A percentile compares a stretch with the other conserved stretches of the same genome.
Conservation (phyloP, 1,140 invertebrate species). For the Temnothorax curvispinosus region DNA sequence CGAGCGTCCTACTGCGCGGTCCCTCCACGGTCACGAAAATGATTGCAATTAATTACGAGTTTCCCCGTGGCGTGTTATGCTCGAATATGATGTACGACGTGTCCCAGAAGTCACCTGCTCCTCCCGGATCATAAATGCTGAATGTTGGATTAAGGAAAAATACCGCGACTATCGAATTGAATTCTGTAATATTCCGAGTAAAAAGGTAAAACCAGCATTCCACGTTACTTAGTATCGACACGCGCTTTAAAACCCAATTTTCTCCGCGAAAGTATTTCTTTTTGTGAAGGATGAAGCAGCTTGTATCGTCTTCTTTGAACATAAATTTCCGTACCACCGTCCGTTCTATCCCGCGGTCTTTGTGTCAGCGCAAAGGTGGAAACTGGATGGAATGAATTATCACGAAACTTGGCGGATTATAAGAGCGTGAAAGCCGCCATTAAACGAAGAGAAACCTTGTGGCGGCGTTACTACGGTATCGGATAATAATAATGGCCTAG, state of each 20-base stretch:
- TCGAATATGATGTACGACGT: constrained; percentile 37
- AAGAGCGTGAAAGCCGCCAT: constrained; percentile 47
- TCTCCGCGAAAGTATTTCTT: constrained; percentile 16
- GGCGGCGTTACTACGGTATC: constrained; percentile 28
- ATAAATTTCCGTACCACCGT: constrained; percentile 26
- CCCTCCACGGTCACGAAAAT: constrained; percentile 38
- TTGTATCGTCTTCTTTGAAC: constrained; percentile 52
- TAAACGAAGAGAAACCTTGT: constrained; percentile 8
- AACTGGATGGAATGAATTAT: constrained; percentile 61
- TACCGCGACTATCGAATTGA: not conserved
- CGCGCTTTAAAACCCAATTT: constrained; percentile 26
- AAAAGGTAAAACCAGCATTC: constrained; percentile 19
- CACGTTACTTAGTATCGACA: not conserved
- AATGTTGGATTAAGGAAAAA: not conserved
- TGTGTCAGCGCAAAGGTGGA: constrained; percentile 7
- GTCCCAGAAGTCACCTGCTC: not conserved
- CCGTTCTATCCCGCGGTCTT: not conserved
- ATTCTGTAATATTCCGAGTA: not conserved
- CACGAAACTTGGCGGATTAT: constrained; percentile 56
- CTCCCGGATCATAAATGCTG: not conserved
- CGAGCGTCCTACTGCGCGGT: constrained; percentile 28
- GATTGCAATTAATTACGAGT: constrained; percentile 59
- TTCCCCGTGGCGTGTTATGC: constrained; percentile 34
- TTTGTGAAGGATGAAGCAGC: not conserved
- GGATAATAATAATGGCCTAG: constrained; percentile 58